A percentile compares a stretch with the other conserved stretches of the same genome.
Evolutionary conservation across 2,888 invertebrate species (phyloP).

Genomic region (Perizoma flavofasciatum): DNA sequence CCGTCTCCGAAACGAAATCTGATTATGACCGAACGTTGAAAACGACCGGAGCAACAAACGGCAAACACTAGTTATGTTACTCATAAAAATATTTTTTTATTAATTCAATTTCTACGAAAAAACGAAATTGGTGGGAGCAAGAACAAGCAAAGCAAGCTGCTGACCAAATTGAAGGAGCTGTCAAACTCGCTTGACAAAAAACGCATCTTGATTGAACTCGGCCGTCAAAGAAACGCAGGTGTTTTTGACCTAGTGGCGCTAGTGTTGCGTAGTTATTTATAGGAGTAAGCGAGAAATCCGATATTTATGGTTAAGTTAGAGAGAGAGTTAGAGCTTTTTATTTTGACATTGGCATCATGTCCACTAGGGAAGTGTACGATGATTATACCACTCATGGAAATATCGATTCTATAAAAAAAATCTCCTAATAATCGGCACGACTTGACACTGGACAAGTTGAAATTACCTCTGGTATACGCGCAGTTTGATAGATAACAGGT

Average conservation of each 20-base stretch:
- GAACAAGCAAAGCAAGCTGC: neutral
- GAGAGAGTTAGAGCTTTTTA: constrained; percentile 22
- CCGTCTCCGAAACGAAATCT: constrained; percentile 70
- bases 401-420: no score
- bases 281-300: constrained; percentile 51
- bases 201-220: constrained; percentile 62
- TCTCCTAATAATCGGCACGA: no score
- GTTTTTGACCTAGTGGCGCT: constrained; percentile 36
- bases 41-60: constrained; percentile 55
- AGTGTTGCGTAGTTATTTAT: constrained; percentile 18
- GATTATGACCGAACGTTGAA: constrained; percentile 51
- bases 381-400: no score
- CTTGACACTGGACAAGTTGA: no score
- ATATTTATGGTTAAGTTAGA: constrained; percentile 27
- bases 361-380: no score
- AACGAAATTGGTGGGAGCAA: constrained; percentile 61
- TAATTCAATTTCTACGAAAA: constrained; percentile 61
- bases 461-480: no score
- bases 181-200: constrained; percentile 65
- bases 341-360: constrained; percentile 20
- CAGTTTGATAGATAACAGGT: no score
- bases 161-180: constrained; percentile 52
- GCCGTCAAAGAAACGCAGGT: constrained; percentile 28
- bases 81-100: constrained; percentile 69
- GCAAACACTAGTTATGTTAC: constrained; percentile 63